Evolutionary conservation across 2,888 invertebrate genomes (phyloP), one percentile per base, ranked within the genome.

Genomic region (Calameuta filiformis): DNA sequence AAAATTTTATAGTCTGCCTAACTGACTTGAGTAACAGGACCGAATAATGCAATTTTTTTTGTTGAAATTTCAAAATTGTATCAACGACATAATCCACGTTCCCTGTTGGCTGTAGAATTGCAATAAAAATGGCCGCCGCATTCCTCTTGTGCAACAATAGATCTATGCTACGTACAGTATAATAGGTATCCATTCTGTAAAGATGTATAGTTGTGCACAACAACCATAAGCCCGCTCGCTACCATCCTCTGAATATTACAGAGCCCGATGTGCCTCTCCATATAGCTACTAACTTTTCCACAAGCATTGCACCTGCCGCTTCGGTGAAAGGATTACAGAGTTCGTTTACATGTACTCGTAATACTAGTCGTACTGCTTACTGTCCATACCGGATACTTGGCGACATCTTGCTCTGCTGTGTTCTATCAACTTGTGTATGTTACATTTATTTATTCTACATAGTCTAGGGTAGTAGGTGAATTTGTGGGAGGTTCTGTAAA

Each of bases 291-390:
- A 84, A 83, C 85, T 81, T 85, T 85, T 81, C 79, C 80, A 81
- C 79, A 81, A 81, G 82, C 81, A 81, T 85, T 84, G 84, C 87
- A 89, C 89, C 89, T 89, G 89, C 83, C 82, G 78, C 81, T 73
- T 80, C 76, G 85, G 88, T 87, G 88, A 88, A 88, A 88, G 88
- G 88, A 86, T 85, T 79, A 75, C 69, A 83, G 78, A 56, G 56
- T 23, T 56, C 56, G 23, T 56, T 23, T 6, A 71, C 30, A 71
- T 31, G 71, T 31, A 71, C 71, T 71, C 3, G 71, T 71, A 71
- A 71, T 71, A 34, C 71, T 69, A 33, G 23, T 33, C 69, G 33
- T 12, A 6, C 33, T 31, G 15, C 15, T 31, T 34, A 71, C 71
- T 71, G 71, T 30, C 71, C 34, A 23, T 71, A 31, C 31, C 1